These are phyloP conservation scores for Chloebia gouldiae DNA, from an alignment of 2,113 vertebrate species.

Conservation along the genomic window DNA sequence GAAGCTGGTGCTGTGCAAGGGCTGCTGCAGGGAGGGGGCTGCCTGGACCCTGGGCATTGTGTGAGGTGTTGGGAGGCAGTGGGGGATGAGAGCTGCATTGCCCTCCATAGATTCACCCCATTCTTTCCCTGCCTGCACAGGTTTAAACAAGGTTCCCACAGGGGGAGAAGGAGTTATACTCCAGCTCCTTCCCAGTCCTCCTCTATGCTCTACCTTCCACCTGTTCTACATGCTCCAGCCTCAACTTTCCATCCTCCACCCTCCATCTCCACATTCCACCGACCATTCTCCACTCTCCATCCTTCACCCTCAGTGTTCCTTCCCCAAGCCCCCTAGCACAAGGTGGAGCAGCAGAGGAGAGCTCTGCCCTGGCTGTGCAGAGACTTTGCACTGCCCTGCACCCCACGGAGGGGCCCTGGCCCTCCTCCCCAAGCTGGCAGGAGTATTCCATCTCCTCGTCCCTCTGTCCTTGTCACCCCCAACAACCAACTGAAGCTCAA, in stretches of 20 bases:
- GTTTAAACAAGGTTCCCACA: background rate
- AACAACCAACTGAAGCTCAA: background rate
- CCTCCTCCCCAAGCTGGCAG: background rate
- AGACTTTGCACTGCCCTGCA: background rate
- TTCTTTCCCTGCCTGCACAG: background rate
- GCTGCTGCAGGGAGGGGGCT: background rate
- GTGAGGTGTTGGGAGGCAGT: background rate
- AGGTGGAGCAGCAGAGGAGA: background rate
- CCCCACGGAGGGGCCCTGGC: background rate
- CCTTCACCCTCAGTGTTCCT: background rate
- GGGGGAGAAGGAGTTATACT: background rate
- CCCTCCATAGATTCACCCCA: accelerated
- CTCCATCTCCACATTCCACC: background rate
- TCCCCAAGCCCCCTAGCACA: background rate
- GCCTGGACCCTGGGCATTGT: accelerated
- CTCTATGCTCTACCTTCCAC: background rate
- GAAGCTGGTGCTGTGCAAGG: background rate
- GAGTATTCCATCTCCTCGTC: background rate
- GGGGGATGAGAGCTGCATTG: background rate
- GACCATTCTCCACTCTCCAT: background rate
- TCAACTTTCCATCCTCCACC: background rate
- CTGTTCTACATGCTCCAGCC: background rate
- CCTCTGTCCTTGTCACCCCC: background rate
- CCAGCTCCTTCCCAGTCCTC: background rate
- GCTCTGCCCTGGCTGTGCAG: background rate